Base-by-base conservation (phyloP, 2,888 invertebrate genomes). In the Pherbina coryleti region DNA sequence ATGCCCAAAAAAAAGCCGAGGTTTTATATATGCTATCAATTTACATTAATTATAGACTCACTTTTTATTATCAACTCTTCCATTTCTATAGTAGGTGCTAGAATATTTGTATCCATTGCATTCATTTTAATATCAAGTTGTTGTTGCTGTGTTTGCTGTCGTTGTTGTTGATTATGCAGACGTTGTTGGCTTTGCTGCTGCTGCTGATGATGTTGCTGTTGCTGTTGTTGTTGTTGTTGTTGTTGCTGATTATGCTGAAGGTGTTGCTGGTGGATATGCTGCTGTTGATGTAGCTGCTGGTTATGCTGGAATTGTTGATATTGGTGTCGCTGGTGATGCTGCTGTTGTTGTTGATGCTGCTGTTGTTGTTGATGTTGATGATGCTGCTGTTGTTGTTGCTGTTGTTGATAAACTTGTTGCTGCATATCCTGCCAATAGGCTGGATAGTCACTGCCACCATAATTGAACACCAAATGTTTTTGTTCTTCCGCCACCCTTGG, bases 41-140 rank as follows among this genome's bases (percentile, higher is more conserved):
- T 37, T 11, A 44, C 44, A 44, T 11, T 44, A 44, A 44, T 55
- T 55, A 22, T 7, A n/a, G 73, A 82, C 83, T 79, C 73, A 83
- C 83, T 79, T 82, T 83, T 83, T 55, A 83, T 83, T 70, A 82
- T 81, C 62, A 83, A 75, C 78, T 83, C 83, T 37, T 83, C 83
- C 80, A 82, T 83, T 82, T 83, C 81, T 70, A 83, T 83, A 19
- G 82, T 82, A 55, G 83, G 82, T 75, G 82, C 80, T 75, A 80
- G 69, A 51, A 81, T 76, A 73, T 81, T 79, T 76, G 80, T 80
- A 22, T 88, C 87, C 79, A 85, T 75, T 69, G 87, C 84, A 64
- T 86, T 85, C 79, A 85, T 84, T 78, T 87, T 87, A 34, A 87
- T 88, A 75, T 84, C 79, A 71, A 78, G 78, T 34, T 77, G 67